These are phyloP conservation scores for Clarias pachynema DNA, from an alignment of 2,797 vertebrate genomes.

Conservation along the genomic window DNA sequence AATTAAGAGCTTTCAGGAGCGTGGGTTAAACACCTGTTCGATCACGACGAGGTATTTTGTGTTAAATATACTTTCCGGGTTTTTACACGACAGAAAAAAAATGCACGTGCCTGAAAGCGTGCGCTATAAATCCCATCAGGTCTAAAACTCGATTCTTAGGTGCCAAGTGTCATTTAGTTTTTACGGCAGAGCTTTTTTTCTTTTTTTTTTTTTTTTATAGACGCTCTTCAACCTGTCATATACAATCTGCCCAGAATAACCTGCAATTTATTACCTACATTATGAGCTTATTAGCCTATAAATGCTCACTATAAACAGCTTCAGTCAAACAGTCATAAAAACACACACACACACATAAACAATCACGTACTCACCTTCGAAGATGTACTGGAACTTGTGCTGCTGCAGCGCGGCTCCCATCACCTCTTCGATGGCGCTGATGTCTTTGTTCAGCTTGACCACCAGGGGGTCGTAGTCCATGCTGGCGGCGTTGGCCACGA, in stretches of 20 bases:
- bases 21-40: background rate
- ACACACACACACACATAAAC: background rate
- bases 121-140: background rate
- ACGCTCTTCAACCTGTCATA: background rate
- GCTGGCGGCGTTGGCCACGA: slow-evolving; percentile 96
- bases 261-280: slow-evolving; percentile 13
- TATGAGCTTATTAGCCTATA: background rate
- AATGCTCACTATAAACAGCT: background rate
- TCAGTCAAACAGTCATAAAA: background rate
- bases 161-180: background rate
- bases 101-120: background rate
- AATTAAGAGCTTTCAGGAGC: background rate
- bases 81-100: background rate
- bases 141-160: background rate
- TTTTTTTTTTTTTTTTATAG: background rate
- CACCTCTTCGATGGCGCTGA: slow-evolving; percentile 93
- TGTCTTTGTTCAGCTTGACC: slow-evolving; percentile 96
- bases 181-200: background rate
- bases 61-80: too few relatives aligned
- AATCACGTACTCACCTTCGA: slow-evolving; percentile 83
- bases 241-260: slow-evolving; percentile 8
- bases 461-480: slow-evolving; percentile 98
- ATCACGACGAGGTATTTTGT: background rate
- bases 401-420: slow-evolving; percentile 94
- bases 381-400: slow-evolving; percentile 99